phyloP scores from a whole-genome alignment of 2,113 vertebrate species.

The Thryonomys swinderianus region DNA sequence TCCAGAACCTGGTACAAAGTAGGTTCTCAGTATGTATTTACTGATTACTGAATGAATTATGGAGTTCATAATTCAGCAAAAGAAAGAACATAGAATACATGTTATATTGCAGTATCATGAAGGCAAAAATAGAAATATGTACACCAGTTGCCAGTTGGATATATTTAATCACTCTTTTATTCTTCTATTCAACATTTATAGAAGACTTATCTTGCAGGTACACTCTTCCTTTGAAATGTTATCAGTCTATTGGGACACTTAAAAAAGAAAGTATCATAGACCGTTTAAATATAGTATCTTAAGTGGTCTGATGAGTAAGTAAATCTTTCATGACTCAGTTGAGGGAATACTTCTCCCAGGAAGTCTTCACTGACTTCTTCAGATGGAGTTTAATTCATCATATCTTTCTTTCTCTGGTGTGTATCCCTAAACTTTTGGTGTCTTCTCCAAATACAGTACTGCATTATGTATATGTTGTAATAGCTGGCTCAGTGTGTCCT shows the following conservation, averaged over 20 bases:
- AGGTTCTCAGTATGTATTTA: neutral
- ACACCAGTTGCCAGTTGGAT: neutral
- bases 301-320: neutral
- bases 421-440: neutral
- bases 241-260: neutral
- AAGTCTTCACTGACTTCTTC: conserved; percentile 7
- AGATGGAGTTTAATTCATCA: neutral
- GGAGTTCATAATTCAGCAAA: conserved; percentile 6
- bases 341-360: neutral
- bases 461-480: neutral
- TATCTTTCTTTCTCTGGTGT: neutral
- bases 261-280: neutral
- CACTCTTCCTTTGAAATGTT: neutral
- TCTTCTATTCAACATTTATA: neutral
- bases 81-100: neutral
- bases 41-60: neutral
- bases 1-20: neutral
- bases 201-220: neutral
- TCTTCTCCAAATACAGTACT: conserved; percentile 18
- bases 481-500: neutral
- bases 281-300: neutral
- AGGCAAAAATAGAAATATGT: neutral
- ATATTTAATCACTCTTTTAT: neutral
- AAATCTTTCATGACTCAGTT: neutral
- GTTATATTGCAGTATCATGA: conserved; percentile 6